These are phyloP conservation scores for Plodia interpunctella DNA, from an alignment of 1,140 invertebrate genomes.

Conservation along the genomic window DNA sequence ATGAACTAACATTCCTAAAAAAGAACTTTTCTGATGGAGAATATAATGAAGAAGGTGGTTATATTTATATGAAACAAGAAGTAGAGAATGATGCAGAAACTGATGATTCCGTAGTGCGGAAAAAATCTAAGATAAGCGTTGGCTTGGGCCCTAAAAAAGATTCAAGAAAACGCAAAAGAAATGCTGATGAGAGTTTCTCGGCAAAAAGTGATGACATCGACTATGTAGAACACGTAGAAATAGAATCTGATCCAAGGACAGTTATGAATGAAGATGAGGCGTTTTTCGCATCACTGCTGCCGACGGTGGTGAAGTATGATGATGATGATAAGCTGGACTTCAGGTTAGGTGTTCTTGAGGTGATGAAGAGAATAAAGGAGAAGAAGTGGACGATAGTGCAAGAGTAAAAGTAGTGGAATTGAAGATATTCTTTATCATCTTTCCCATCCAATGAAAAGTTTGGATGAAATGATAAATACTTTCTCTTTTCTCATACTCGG, in stretches of 20 bases:
- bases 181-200: not conserved
- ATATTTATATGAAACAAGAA: constrained; percentile 33
- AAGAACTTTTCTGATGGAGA: constrained; percentile 32
- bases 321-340: constrained; percentile 65
- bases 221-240: constrained; percentile 42
- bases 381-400: constrained; percentile 31
- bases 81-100: constrained; percentile 3
- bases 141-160: not conserved
- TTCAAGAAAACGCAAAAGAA: constrained; percentile 5
- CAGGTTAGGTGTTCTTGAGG: constrained; percentile 56
- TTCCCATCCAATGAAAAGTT: no score
- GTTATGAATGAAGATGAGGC: constrained; percentile 71
- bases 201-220: constrained; percentile 19
- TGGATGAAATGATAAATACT: no score
- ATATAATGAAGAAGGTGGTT: constrained; percentile 20
- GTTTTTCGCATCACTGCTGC: constrained; percentile 64
- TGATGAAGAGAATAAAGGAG: constrained; percentile 64
- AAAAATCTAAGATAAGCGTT: not conserved
- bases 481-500: no score
- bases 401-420: not conserved
- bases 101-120: not conserved
- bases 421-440: no score
- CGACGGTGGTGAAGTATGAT: constrained; percentile 58
- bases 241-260: constrained; percentile 42
- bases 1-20: constrained; percentile 56